phyloP scores from a whole-genome alignment of 2,797 vertebrate genomes.

The Mus spretus region DNA sequence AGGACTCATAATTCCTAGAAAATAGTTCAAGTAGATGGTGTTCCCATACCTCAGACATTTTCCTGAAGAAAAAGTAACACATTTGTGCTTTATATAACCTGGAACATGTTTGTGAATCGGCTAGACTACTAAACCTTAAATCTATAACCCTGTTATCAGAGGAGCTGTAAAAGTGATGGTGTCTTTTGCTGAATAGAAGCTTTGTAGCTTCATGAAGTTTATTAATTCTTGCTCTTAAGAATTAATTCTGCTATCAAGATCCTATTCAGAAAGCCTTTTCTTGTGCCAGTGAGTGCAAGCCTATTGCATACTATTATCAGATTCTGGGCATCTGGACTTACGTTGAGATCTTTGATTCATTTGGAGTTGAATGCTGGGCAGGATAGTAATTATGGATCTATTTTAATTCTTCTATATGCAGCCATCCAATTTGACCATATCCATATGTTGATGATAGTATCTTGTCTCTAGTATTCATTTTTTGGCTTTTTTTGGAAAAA shows the following conservation, averaged over 20 bases:
- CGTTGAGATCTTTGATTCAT: background rate
- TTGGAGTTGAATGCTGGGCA: background rate
- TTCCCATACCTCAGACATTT: background rate
- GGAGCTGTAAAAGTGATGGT: background rate
- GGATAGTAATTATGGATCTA: background rate
- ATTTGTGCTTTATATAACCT: background rate
- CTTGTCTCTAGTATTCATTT: background rate
- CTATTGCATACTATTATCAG: background rate
- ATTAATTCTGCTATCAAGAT: background rate
- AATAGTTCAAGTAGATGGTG: background rate
- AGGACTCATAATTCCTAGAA: background rate
- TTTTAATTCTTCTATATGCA: background rate
- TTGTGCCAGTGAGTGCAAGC: background rate
- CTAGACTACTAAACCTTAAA: background rate
- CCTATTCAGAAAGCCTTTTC: background rate
- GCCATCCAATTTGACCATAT: background rate
- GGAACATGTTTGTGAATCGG: background rate
- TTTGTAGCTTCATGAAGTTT: background rate
- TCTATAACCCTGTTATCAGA: background rate
- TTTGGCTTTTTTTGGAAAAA: background rate
- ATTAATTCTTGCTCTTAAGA: background rate
- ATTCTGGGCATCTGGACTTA: background rate
- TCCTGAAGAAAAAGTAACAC: background rate
- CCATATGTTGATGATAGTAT: too few relatives aligned
- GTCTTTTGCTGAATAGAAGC: background rate